Evolutionary conservation across 2,888 invertebrate genomes (phyloP), one percentile per base, ranked within the genome.

Genomic region (Stictocephala bisonia): DNA sequence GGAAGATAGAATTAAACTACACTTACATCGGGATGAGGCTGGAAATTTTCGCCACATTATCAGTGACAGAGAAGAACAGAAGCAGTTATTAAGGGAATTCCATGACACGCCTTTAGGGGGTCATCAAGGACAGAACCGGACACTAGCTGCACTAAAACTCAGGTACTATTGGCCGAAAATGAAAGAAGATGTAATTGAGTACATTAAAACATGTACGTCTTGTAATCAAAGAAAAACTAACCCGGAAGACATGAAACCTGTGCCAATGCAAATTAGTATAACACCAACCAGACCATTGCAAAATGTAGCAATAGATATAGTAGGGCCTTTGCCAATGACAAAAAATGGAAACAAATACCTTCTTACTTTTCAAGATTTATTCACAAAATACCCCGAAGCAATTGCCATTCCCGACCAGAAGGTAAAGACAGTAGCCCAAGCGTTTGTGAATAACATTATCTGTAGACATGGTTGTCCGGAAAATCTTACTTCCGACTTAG

Each of bases 81-180:
- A 48, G 11, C 48, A 56, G 26, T 7, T 56, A 15, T 26, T 56
- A 24, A 56, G 26, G 29, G 56, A 56, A 56, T 56, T 11, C 29
- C 56, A 56, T 26, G 56, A 56, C 15, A 29, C 18, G 7, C 56
- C 56, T 3, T 11, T 15, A 24, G 56, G 56, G 4, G 56, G 56
- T 24, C 56, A 56, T n/a, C 26, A 56, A 26, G 27, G 56, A 56
- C 29, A 27, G 24, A 9, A 9, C 7, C 20, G 56, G 22, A 41
- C 41, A 4, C 18, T 41, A 41, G 41, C n/a, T 4, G 4, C 22
- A 24, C 6, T 56, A 11, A 4, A n/a, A 13, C 26, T 27, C 4
- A 56, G 7, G 13, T 56, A 56, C 7, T 24, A 15, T 6, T 56
- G 48, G 48, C 48, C 48, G 18, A 18, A 3, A 2, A 2, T 48